phyloP scores from a whole-genome alignment of 1,140 invertebrate species.

The Macrosteles quadrilineatus region DNA sequence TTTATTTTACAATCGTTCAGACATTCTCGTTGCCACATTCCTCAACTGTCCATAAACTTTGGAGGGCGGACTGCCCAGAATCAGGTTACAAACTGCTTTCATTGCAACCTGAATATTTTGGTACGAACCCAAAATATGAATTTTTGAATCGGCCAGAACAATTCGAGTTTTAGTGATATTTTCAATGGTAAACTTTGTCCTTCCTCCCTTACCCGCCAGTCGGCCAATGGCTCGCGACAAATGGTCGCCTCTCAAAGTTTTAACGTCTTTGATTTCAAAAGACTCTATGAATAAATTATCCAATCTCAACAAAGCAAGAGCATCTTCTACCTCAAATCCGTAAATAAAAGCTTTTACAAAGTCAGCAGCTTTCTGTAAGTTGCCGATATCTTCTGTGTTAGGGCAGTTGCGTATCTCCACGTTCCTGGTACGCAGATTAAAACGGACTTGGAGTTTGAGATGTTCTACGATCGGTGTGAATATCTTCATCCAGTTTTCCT shows the following conservation, averaged over 20 bases:
- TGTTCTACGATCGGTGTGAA: constrained; percentile 96
- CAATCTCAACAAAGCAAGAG: constrained; percentile 88
- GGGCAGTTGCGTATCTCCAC: constrained; percentile 80
- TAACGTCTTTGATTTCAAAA: constrained; percentile 97
- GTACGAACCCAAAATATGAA: constrained; percentile 97
- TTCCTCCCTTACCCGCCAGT: constrained; percentile 95
- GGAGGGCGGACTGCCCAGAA: constrained; percentile 92
- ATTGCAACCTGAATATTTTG: constrained; percentile 96
- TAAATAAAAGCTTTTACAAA: constrained; percentile 96
- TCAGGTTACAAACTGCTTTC: constrained; percentile 96
- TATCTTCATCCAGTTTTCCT: constrained; percentile 97
- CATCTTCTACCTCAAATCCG: constrained; percentile 98
- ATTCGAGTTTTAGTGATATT: constrained; percentile 99
- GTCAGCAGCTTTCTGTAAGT: constrained; percentile 96
- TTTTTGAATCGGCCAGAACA: constrained; percentile 93
- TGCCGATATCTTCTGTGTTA: constrained; percentile 83
- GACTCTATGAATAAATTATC: constrained; percentile 98
- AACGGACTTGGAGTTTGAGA: constrained; percentile 90
- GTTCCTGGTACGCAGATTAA: constrained; percentile 89
- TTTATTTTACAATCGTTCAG: constrained; percentile 46
- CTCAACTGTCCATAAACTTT: constrained; percentile 95
- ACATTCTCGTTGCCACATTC: constrained; percentile 76
- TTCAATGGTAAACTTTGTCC: constrained; percentile 98
- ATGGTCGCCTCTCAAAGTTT: constrained; percentile 94
- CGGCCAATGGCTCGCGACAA: constrained; percentile 93